A percentile compares a stretch with the other conserved stretches of the same genome.
Conservation (phyloP, 1,140 invertebrate genomes). For the Cydia pomonella region DNA sequence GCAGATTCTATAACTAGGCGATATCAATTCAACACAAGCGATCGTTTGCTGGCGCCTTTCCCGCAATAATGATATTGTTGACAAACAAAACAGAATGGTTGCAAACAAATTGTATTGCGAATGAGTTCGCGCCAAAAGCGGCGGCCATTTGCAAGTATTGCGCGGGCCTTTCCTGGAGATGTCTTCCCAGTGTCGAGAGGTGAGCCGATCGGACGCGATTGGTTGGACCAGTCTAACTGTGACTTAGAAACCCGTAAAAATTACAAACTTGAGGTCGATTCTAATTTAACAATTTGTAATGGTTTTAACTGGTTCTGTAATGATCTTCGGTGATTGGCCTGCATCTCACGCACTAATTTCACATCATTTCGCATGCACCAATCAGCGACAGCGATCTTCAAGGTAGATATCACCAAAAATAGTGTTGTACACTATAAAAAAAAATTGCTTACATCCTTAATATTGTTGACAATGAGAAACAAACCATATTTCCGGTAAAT, state of each 20-base stretch:
- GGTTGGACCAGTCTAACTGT: background rate
- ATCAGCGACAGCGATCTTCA: too few species aligned
- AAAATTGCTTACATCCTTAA: too few species aligned
- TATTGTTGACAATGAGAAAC: too few species aligned
- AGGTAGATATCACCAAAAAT: too few species aligned
- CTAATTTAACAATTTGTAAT: too few species aligned
- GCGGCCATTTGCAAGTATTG: slow-evolving; percentile 24
- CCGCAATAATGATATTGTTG: slow-evolving; percentile 29
- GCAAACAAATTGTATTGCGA: slow-evolving; percentile 30
- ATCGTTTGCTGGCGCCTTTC: slow-evolving; percentile 4
- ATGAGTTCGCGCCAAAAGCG: slow-evolving; percentile 34
- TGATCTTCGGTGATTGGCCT: too few species aligned
- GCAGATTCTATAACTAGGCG: background rate
- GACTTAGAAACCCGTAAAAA: background rate
- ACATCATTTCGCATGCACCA: too few species aligned
- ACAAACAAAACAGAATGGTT: slow-evolving; percentile 20
- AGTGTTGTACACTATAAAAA: too few species aligned
- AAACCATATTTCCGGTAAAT: too few species aligned
- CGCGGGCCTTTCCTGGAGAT: background rate
- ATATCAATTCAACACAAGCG: background rate
- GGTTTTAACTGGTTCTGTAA: too few species aligned
- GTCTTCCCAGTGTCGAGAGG: background rate
- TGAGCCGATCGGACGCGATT: background rate
- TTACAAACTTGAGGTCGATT: too few species aligned
- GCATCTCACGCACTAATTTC: too few species aligned